Percentiles rank a stretch among this genome's conserved stretches.
These are phyloP conservation scores for Crocallis elinguaria DNA, from an alignment of 2,888 invertebrate genomes.

Conservation along the genomic window DNA sequence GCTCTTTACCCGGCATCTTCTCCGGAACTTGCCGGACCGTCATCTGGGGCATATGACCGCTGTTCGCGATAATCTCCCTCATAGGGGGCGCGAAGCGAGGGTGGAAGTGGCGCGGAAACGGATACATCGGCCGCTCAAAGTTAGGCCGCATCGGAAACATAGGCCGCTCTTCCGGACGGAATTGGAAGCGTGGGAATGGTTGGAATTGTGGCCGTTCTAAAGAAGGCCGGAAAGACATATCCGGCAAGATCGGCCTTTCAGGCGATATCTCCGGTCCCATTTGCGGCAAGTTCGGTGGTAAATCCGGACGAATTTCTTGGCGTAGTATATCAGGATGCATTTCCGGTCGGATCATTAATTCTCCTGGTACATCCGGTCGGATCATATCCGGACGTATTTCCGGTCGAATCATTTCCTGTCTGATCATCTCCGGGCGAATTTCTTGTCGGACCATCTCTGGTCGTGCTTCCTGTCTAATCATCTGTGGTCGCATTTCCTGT, in stretches of 20 bases:
- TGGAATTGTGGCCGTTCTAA: slow-evolving; percentile 40
- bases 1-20: slow-evolving; percentile 49
- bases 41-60: slow-evolving; percentile 64
- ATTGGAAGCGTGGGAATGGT: slow-evolving; percentile 27
- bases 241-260: slow-evolving; percentile 45
- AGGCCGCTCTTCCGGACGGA: slow-evolving; percentile 31
- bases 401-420: slow-evolving; percentile 29
- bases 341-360: slow-evolving; percentile 19
- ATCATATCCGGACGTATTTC: not conserved
- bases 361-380: no score
- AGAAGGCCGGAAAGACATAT: slow-evolving; percentile 41
- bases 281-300: slow-evolving; percentile 37
- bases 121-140: slow-evolving; percentile 59
- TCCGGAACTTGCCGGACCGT: slow-evolving; percentile 61
- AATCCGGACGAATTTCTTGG: slow-evolving; percentile 35
- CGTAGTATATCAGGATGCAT: no score
- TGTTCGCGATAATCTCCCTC: slow-evolving; percentile 57
- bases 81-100: slow-evolving; percentile 49
- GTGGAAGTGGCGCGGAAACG: slow-evolving; percentile 46
- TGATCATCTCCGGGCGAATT: not conserved
- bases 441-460: not conserved
- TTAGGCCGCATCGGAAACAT: slow-evolving; percentile 45
- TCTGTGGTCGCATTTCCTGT: no score
- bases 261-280: slow-evolving; percentile 37
- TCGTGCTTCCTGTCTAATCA: no score